phyloP scores from a whole-genome alignment of 2,797 vertebrate genomes.

The Merluccius polli region DNA sequence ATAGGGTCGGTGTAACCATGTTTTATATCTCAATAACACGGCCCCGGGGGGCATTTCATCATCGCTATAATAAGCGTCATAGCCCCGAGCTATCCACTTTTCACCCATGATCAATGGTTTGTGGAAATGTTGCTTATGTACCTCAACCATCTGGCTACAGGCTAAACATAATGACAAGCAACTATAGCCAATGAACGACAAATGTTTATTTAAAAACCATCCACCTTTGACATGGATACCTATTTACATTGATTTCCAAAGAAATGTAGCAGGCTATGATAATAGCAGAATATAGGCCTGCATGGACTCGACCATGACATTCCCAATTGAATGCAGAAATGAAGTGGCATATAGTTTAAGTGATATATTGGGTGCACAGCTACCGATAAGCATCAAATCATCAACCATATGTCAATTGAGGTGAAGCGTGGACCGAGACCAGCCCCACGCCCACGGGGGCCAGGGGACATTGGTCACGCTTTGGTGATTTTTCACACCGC shows the following conservation, averaged over 20 bases:
- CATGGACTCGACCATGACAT: background rate
- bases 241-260: background rate
- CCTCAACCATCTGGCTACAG: background rate
- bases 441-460: background rate
- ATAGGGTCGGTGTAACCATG: no score
- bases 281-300: background rate
- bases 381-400: background rate
- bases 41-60: no score
- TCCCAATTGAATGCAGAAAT: slow-evolving; percentile 1
- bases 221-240: background rate
- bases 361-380: background rate
- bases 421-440: slow-evolving; percentile 25
- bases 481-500: background rate
- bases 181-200: background rate
- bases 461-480: background rate
- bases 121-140: background rate
- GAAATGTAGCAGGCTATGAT: background rate
- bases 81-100: background rate
- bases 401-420: slow-evolving; percentile 29
- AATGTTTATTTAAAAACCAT: background rate
- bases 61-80: background rate
- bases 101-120: no score
- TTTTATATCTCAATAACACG: no score
- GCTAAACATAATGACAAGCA: background rate
- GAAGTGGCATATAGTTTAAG: background rate